A percentile compares a stretch with the other conserved stretches of the same genome.
phyloP scores from a whole-genome alignment of 1,140 invertebrate genomes.

The Apocrypta bakeri region DNA sequence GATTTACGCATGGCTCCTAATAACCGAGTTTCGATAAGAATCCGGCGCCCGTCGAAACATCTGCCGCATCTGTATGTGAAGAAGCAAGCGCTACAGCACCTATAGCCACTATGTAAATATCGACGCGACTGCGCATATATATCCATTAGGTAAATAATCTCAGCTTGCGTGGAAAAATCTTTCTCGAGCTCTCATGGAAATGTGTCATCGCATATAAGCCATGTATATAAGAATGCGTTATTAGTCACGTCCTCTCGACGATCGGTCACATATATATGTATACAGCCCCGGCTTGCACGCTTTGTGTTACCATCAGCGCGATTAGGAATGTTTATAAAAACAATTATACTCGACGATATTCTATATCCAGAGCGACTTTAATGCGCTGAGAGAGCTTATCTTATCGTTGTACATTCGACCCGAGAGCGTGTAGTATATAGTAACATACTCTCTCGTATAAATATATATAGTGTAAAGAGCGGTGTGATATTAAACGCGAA shows the following conservation, averaged over 20 bases:
- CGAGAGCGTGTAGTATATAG: not conserved
- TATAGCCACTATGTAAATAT: not conserved
- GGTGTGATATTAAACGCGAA: not conserved
- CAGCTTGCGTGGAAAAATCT: not conserved
- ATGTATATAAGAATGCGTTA: not conserved
- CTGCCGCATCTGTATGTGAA: not conserved
- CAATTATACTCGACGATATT: not conserved
- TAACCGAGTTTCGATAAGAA: not conserved
- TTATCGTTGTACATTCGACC: not conserved
- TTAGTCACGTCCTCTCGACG: not conserved
- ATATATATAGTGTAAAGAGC: not conserved
- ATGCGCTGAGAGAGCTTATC: not conserved
- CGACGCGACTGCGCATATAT: not conserved
- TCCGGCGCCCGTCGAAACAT: not conserved
- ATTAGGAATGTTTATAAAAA: not conserved
- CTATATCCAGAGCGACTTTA: not conserved
- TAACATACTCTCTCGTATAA: not conserved
- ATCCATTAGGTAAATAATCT: not conserved
- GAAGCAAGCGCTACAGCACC: not conserved
- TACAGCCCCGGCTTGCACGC: not conserved
- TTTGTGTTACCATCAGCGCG: not conserved
- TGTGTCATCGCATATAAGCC: not conserved
- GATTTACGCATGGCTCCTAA: not conserved
- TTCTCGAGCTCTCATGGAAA: not conserved
- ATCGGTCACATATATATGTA: not conserved